These are phyloP conservation scores for Orthonyx spaldingii DNA, from an alignment of 2,113 vertebrate species.

Conservation along the genomic window DNA sequence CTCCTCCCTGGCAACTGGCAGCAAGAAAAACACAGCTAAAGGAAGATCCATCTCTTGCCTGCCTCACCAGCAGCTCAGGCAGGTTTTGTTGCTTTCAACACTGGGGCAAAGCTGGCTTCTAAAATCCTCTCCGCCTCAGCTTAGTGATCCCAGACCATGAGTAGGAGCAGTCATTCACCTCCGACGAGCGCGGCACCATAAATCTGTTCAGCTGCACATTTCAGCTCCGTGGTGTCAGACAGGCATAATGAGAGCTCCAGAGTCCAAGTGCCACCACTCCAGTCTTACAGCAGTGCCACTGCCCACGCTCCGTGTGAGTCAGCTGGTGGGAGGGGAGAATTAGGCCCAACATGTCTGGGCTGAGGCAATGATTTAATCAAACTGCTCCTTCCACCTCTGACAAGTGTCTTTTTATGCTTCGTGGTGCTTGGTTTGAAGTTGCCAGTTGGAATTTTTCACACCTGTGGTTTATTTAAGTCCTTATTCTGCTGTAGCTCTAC, in stretches of 20 bases:
- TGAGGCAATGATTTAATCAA: slow-evolving; percentile 51
- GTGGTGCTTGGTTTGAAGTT: slow-evolving; percentile 20
- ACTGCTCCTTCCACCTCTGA: slow-evolving; percentile 32
- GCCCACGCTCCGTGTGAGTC: slow-evolving; percentile 53
- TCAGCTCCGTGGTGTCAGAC: slow-evolving; percentile 31
- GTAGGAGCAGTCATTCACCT: slow-evolving; percentile 19
- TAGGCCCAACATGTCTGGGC: slow-evolving; percentile 35
- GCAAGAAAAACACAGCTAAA: neutral
- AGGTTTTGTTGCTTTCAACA: neutral
- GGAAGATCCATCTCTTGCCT: neutral
- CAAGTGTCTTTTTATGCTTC: slow-evolving; percentile 30
- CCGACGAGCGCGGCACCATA: neutral
- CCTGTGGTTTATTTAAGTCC: slow-evolving; percentile 46
- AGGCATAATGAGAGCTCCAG: slow-evolving; percentile 29
- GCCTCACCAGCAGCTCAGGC: neutral
- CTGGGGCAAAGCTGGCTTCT: neutral
- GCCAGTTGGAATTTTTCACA: slow-evolving; percentile 44
- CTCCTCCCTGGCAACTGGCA: neutral
- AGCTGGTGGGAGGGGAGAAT: slow-evolving; percentile 47
- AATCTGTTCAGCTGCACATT: slow-evolving; percentile 24
- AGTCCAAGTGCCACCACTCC: slow-evolving; percentile 54
- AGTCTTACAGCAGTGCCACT: neutral
- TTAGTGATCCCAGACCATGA: neutral
- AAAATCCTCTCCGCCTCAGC: neutral
- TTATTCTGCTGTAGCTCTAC: neutral